Base-by-base conservation (phyloP, 2,888 invertebrate species). In the Melinopterus prodromus region DNA sequence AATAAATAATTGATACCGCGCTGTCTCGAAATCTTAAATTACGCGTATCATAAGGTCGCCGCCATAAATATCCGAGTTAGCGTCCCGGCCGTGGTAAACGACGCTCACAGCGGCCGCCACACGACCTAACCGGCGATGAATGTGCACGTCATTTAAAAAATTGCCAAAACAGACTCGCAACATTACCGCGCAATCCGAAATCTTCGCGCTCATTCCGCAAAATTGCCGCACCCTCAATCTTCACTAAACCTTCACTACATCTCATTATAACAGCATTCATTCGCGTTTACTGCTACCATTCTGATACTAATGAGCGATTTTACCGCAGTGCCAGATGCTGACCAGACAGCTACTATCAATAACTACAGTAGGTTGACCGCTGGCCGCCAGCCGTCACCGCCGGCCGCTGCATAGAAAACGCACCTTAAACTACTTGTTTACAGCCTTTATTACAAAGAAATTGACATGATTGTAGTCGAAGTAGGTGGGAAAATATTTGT, bases 21-120 rank as follows among this genome's bases (percentile, higher is more conserved):
- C 83, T 81, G 83, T 82, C 83, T 83, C 80, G 83, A 83, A 83
- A 83, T 83, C 83, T 83, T 83, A 83, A 83, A 83, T 83, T 83
- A 82, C 82, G 81, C 81, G 80, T 83, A 82, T 83, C 83, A 83
- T 83, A 83, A 80, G 79, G 79, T 79, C 77, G n/a, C n/a, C n/a
- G n/a, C n/a, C n/a, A n/a, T n/a, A n/a, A n/a, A n/a, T n/a, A n/a
- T n/a, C n/a, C 70, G 75, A 70, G 76, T 15, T 12, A 53, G 12
- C 53, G 7, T 53, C 53, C 9, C 53, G 12, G 53, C 12, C 2
- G 12, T 14, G n/a, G 38, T 38, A 38, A 38, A 38, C 38, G 53
- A 53, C 53, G 53, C 53, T 12, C 53, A 53, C 5, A 12, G 53
- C 12, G 5, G 53, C 53, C 2, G 53, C 12, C 12, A 53, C 12